Conservation (phyloP, 2,113 vertebrate genomes). For the Apodemus speciosus region DNA sequence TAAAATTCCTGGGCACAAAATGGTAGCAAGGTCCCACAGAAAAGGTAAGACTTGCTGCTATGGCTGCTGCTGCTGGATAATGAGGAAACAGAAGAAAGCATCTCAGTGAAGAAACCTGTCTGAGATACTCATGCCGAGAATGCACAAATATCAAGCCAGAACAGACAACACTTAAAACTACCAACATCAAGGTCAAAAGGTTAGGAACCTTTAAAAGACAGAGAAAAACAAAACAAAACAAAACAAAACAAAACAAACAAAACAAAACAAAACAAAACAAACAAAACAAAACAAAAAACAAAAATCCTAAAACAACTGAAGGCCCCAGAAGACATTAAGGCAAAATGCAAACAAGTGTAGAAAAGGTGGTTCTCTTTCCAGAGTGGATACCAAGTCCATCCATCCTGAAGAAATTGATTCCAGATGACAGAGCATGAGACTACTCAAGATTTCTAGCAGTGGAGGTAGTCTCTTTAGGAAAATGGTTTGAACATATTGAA, state of each 20-base stretch:
- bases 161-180: no score
- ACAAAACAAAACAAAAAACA: no score
- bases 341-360: not conserved
- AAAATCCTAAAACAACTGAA: not conserved
- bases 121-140: not conserved
- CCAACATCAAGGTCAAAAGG: not conserved
- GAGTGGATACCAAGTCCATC: not conserved
- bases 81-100: not conserved
- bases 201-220: not conserved
- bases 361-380: not conserved
- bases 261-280: no score
- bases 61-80: not conserved
- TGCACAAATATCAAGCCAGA: not conserved
- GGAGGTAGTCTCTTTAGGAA: not conserved
- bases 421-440: not conserved
- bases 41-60: not conserved
- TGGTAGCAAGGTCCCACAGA: no score
- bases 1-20: not conserved
- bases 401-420: not conserved
- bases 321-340: not conserved
- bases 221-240: no score
- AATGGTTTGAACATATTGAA: not conserved
- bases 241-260: no score
- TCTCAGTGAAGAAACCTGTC: not conserved
- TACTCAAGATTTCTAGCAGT: not conserved